phyloP scores from a whole-genome alignment of 2,113 vertebrate species.

The Colossoma macropomum region DNA sequence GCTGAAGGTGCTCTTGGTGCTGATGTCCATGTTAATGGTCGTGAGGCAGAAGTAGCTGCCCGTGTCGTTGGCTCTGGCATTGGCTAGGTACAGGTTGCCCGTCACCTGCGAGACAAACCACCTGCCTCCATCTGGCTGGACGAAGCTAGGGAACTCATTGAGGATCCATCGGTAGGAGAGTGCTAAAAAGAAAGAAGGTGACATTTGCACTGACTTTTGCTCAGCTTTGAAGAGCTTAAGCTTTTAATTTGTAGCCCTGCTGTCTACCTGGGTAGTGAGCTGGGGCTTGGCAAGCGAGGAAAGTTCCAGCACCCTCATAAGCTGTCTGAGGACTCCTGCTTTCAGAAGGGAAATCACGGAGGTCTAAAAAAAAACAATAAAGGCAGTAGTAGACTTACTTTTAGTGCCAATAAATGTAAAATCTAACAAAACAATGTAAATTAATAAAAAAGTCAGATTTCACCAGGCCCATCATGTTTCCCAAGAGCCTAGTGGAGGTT shows the following conservation, averaged over 20 bases:
- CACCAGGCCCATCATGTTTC: no score
- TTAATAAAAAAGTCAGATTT: neutral
- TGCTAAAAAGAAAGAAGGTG: constrained; percentile 69
- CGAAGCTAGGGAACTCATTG: constrained; percentile 93
- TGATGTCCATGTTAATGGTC: constrained; percentile 92
- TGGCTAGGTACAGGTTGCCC: constrained; percentile 93
- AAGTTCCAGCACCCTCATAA: constrained; percentile 86
- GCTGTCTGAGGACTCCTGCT: constrained; percentile 86
- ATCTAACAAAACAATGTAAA: neutral
- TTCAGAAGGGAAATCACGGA: constrained; percentile 92
- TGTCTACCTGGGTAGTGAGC: constrained; percentile 91
- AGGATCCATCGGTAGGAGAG: constrained; percentile 94
- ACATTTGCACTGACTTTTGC: neutral
- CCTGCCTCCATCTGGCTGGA: constrained; percentile 81
- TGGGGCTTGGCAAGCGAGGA: constrained; percentile 90
- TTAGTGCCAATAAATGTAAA: neutral
- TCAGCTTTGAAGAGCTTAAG: neutral
- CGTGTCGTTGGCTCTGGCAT: constrained; percentile 85
- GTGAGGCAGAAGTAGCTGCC: constrained; percentile 94
- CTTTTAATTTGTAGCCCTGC: neutral
- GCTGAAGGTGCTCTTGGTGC: constrained; percentile 96
- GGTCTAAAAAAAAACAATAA: constrained; percentile 76
- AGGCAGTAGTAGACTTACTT: neutral
- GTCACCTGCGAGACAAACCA: constrained; percentile 95
- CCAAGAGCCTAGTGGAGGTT: neutral